Conservation (phyloP, 2,113 vertebrate genomes). For the Dipodomys spectabilis region DNA sequence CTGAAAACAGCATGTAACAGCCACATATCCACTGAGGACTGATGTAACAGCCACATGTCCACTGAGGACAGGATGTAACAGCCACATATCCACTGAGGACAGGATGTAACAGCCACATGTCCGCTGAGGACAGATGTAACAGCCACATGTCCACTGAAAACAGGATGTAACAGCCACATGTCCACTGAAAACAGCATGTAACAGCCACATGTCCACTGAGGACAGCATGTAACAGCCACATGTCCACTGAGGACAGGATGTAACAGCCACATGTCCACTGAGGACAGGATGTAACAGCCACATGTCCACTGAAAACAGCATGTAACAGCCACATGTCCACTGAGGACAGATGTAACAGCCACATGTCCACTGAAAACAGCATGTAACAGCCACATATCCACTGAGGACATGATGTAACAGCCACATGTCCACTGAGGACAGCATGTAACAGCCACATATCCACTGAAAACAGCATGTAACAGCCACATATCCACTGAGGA, state of each 20-base stretch:
- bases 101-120: constrained; percentile 75
- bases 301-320: constrained; percentile 78
- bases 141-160: too few relatives aligned
- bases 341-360: constrained; percentile 50
- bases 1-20: constrained; percentile 44
- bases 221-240: constrained; percentile 72
- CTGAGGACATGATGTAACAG: constrained; percentile 80
- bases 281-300: constrained; percentile 78
- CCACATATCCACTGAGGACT: constrained; percentile 75
- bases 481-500: constrained; percentile 73
- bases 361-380: constrained; percentile 76
- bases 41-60: constrained; percentile 73
- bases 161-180: constrained; percentile 63
- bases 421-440: constrained; percentile 75
- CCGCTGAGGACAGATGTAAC: constrained; percentile 79
- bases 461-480: constrained; percentile 29
- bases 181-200: constrained; percentile 79
- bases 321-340: constrained; percentile 18
- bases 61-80: constrained; percentile 80
- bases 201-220: constrained; percentile 74
- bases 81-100: constrained; percentile 73
- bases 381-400: constrained; percentile 74
- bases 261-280: constrained; percentile 75
- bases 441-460: constrained; percentile 59
- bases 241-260: too few relatives aligned